Conservation (phyloP, 92 coral and sea anemone genomes). For the Phymanthus crucifer region DNA sequence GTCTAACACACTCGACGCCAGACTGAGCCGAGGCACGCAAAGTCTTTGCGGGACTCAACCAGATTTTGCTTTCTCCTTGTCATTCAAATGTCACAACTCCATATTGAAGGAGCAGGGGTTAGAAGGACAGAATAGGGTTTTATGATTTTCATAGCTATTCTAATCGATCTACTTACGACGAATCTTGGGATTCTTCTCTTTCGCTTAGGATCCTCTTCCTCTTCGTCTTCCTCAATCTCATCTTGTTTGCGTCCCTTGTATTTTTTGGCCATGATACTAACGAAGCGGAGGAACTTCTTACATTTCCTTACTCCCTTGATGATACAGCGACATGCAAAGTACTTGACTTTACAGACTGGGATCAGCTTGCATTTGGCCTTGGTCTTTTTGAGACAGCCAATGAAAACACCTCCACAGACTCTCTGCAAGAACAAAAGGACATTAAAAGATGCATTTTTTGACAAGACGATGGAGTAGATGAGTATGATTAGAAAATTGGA, state of each 20-base stretch:
- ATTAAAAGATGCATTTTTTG: neutral
- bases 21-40: no score
- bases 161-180: neutral
- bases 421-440: neutral
- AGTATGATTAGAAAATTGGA: no score
- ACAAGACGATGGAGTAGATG: neutral
- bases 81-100: no score
- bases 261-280: neutral
- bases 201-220: conserved; percentile 6
- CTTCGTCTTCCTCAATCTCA: conserved; percentile 9
- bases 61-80: no score
- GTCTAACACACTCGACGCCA: no score
- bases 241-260: conserved; percentile 6
- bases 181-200: neutral
- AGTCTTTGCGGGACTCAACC: no score
- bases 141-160: neutral
- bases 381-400: neutral
- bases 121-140: no score
- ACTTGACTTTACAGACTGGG: conserved; percentile 8
- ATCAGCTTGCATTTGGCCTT: neutral
- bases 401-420: conserved; percentile 18
- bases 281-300: no score
- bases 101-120: no score
- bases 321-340: conserved; percentile 8
- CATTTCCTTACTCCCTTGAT: conserved; percentile 10